A percentile compares a stretch with the other conserved stretches of the same genome.
Evolutionary conservation across 2,113 vertebrate species (phyloP).

Genomic region (Atlantisia rogersi): DNA sequence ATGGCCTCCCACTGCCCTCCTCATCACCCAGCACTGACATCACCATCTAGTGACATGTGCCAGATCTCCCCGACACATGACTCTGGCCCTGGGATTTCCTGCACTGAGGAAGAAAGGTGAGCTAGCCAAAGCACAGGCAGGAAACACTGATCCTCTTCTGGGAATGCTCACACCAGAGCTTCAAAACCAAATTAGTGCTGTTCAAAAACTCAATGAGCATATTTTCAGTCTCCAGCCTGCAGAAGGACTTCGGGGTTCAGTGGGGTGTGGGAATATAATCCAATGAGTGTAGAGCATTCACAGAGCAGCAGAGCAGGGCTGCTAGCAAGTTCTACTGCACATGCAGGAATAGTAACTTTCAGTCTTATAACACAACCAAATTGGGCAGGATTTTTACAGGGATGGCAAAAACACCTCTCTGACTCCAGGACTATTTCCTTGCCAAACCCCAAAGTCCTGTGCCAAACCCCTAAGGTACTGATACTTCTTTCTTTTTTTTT

Average conservation of each 20-base stretch:
- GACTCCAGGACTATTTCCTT: background rate
- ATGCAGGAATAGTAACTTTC: background rate
- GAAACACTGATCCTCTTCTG: background rate
- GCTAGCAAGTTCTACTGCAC: background rate
- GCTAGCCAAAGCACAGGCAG: background rate
- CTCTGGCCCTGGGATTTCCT: background rate
- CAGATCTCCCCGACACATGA: background rate
- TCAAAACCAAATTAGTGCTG: background rate
- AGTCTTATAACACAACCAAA: background rate
- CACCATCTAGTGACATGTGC: background rate
- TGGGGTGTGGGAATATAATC: background rate
- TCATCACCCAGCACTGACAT: background rate
- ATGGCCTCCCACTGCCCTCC: background rate
- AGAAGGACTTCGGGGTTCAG: background rate
- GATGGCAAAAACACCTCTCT: background rate
- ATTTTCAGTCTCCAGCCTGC: background rate
- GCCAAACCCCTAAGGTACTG: background rate
- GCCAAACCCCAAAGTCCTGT: background rate
- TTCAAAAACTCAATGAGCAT: background rate
- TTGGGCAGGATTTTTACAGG: background rate
- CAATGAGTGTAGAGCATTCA: background rate
- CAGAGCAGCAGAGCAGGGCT: background rate
- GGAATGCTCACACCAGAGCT: background rate
- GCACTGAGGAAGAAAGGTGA: background rate
- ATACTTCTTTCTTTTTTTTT: background rate